phyloP scores from a whole-genome alignment of 2,888 invertebrate species.

The Scaptomyza cyrtandrae region DNA sequence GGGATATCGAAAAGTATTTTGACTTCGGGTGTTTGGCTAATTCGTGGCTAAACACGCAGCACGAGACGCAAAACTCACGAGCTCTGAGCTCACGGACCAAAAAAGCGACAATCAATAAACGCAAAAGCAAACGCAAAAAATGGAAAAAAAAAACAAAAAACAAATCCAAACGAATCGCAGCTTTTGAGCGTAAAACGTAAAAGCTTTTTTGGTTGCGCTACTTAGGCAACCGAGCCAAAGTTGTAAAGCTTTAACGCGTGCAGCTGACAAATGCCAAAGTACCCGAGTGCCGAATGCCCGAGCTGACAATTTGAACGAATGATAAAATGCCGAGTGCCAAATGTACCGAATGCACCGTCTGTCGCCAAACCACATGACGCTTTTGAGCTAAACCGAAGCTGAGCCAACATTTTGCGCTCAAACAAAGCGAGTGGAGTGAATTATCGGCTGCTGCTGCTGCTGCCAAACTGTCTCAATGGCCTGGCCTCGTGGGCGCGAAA shows the following conservation, averaged over 20 bases:
- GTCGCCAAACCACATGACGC: slow-evolving; percentile 65
- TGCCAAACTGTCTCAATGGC: slow-evolving; percentile 64
- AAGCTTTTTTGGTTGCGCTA: slow-evolving; percentile 35
- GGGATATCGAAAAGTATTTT: slow-evolving; percentile 25
- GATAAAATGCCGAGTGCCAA: slow-evolving; percentile 16
- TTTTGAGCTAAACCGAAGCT: slow-evolving; percentile 60
- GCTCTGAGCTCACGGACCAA: slow-evolving; percentile 34
- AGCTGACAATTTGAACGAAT: slow-evolving; percentile 1
- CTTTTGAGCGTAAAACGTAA: slow-evolving; percentile 66
- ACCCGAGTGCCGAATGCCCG: slow-evolving; percentile 1
- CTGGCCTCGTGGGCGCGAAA: slow-evolving; percentile 77
- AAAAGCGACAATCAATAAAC: slow-evolving; percentile 50
- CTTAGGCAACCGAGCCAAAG: slow-evolving; percentile 34
- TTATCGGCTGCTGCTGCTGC: slow-evolving; percentile 28
- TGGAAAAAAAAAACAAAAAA: neutral
- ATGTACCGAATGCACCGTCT: slow-evolving; percentile 42
- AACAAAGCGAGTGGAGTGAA: slow-evolving; percentile 35
- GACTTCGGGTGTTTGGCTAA: slow-evolving; percentile 41
- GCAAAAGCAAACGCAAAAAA: slow-evolving; percentile 35
- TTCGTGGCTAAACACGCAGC: slow-evolving; percentile 28
- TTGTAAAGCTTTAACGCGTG: slow-evolving; percentile 38
- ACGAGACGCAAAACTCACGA: slow-evolving; percentile 32
- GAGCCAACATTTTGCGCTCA: slow-evolving; percentile 54
- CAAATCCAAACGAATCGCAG: slow-evolving; percentile 28
- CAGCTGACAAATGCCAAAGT: slow-evolving; percentile 29